Conservation (phyloP, 2,888 invertebrate species). For the Microctonus brassicae region DNA sequence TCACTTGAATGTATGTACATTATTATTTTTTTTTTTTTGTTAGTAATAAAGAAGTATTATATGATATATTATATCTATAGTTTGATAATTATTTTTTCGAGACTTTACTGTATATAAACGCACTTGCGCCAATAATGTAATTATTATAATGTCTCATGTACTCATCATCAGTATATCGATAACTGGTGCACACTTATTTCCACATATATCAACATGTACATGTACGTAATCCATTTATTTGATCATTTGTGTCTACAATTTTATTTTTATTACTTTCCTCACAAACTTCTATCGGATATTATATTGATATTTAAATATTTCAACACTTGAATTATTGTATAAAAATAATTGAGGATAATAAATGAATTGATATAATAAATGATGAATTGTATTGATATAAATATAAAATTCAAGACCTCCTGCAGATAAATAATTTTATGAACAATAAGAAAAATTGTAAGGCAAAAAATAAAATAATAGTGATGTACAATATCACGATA, state of each 20-base stretch:
- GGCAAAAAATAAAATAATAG: background rate
- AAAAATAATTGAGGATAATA: background rate
- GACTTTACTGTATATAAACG: background rate
- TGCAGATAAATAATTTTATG: background rate
- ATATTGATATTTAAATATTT: no score
- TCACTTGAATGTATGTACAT: background rate
- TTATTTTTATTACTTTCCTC: background rate
- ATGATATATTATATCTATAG: background rate
- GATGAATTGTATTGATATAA: no score
- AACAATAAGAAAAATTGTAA: background rate
- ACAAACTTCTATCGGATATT: background rate
- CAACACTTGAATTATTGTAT: background rate
- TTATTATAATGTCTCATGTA: background rate
- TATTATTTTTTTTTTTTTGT: background rate
- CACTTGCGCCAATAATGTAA: constrained; percentile 26
- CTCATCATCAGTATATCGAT: background rate
- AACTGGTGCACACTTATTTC: background rate
- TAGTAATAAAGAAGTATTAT: background rate
- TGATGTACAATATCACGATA: background rate
- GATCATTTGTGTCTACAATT: constrained; percentile 1
- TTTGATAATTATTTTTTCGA: background rate
- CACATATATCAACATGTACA: background rate
- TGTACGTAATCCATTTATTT: background rate
- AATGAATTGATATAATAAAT: no score
- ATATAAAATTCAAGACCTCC: background rate